Evolutionary conservation across 2,797 vertebrate species (phyloP), one percentile per base, ranked within the genome.

Genomic region (Parauchenoglanis punctatus): DNA sequence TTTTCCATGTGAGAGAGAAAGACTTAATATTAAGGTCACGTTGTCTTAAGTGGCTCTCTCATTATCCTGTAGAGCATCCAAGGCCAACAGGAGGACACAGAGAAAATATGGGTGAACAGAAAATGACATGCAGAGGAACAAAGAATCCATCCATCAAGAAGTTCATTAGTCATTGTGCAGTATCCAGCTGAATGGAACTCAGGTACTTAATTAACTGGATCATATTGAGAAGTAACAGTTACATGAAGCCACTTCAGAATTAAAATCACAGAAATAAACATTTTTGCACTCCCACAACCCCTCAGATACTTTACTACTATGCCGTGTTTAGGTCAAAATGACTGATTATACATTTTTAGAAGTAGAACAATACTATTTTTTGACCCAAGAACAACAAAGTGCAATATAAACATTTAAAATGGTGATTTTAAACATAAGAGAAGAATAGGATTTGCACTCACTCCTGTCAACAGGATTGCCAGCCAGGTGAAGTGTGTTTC

Each of bases 11-110:
- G 31, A 25, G 23, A 40, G 15, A 44, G 59, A 28, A 31, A n/a
- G 61, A 13, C 56, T 78, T 46, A 84, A 7, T 83, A 35, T 77
- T 83, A n/a, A 87, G 72, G 81, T 87, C 80, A 87, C 70, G 76
- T 68, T 87, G 31, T 58, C 81, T 77, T 70, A 80, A 80, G 40
- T 87, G 75, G n/a, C 63, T 70, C 59, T 84, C n/a, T 84, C 61
- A 84, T 87, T 84, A 84, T 84, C 61, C 82, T 18, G 25, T 59
- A 59, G 56, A 80, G 75, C n/a, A 70, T 23, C 46, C 82, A 87
- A 84, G 82, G 73, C 82, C 82, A 72, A 17, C 0, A 52, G 40
- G 61, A 84, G 81, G 63, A 72, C 54, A 85, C 40, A 35, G n/a
- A 80, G 52, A 54, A 63, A 83, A 87, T 44, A 46, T 28, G 54